These are phyloP conservation scores for Mythimna albipuncta DNA, from an alignment of 2,888 invertebrate species.

Conservation along the genomic window DNA sequence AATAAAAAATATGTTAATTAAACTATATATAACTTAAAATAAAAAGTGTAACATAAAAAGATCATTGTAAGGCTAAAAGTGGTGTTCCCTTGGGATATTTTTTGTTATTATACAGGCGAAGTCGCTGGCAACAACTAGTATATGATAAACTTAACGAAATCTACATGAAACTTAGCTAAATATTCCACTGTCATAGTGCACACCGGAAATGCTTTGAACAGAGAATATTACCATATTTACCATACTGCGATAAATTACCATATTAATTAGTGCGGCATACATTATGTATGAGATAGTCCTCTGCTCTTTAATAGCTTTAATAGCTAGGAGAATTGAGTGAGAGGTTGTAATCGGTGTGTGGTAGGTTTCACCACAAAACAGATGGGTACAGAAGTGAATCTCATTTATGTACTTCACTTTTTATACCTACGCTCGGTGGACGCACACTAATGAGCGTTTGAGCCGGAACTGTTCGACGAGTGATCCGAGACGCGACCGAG, in stretches of 20 bases:
- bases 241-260: slow-evolving; percentile 27
- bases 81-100: too few relatives aligned
- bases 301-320: slow-evolving; percentile 12
- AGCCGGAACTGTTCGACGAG: too few relatives aligned
- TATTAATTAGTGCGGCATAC: slow-evolving; percentile 33
- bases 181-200: slow-evolving; percentile 17
- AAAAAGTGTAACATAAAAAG: too few relatives aligned
- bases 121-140: background rate
- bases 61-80: too few relatives aligned
- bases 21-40: too few relatives aligned
- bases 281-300: slow-evolving; percentile 35
- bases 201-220: slow-evolving; percentile 19
- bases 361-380: background rate
- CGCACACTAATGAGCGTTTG: too few relatives aligned
- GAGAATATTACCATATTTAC: slow-evolving; percentile 34
- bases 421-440: too few relatives aligned
- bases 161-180: slow-evolving; percentile 23
- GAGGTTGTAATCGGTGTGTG: slow-evolving; percentile 16
- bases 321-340: slow-evolving; percentile 13
- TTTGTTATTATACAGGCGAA: too few relatives aligned
- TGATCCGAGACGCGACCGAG: too few relatives aligned
- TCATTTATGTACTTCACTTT: too few relatives aligned
- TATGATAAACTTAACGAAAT: slow-evolving; percentile 10
- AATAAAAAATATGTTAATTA: too few relatives aligned
- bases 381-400: too few relatives aligned